Percentiles rank a stretch among this genome's conserved stretches.
These are phyloP conservation scores for Cataglyphis hispanica DNA, from an alignment of 1,140 invertebrate species.

Conservation along the genomic window DNA sequence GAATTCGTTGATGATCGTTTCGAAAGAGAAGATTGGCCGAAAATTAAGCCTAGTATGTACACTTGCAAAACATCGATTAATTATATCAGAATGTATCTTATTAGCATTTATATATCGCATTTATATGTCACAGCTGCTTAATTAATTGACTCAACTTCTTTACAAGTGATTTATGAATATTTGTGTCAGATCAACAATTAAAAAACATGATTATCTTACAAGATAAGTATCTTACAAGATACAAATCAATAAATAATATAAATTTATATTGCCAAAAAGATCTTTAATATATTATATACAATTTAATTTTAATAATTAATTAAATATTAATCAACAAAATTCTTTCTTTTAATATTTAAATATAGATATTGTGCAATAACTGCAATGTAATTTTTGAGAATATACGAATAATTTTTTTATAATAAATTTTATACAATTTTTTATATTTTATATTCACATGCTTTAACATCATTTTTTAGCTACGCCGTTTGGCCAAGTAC, in stretches of 20 bases:
- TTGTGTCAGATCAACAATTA: neutral
- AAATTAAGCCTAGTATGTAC: slow-evolving; percentile 85
- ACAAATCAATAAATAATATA: neutral
- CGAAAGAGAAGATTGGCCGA: slow-evolving; percentile 87
- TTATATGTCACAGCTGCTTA: neutral
- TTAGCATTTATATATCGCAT: neutral
- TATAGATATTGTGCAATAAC: neutral
- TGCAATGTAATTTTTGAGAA: neutral
- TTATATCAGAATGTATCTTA: neutral
- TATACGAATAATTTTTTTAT: neutral
- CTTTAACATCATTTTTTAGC: slow-evolving; percentile 82
- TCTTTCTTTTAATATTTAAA: neutral
- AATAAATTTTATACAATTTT: slow-evolving; percentile 12
- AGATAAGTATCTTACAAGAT: neutral
- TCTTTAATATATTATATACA: neutral
- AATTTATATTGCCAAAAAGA: neutral
- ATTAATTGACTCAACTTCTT: neutral
- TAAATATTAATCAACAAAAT: neutral
- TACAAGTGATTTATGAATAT: neutral
- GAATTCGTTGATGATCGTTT: slow-evolving; percentile 91
- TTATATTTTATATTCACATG: neutral
- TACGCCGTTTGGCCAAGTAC: slow-evolving; percentile 92
- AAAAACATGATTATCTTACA: neutral
- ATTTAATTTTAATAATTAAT: neutral
- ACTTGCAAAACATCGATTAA: neutral